Percentiles rank a stretch among this genome's conserved stretches.
These are phyloP conservation scores for Drosophila prolongata DNA, from an alignment of 2,888 invertebrate genomes.

Conservation along the genomic window DNA sequence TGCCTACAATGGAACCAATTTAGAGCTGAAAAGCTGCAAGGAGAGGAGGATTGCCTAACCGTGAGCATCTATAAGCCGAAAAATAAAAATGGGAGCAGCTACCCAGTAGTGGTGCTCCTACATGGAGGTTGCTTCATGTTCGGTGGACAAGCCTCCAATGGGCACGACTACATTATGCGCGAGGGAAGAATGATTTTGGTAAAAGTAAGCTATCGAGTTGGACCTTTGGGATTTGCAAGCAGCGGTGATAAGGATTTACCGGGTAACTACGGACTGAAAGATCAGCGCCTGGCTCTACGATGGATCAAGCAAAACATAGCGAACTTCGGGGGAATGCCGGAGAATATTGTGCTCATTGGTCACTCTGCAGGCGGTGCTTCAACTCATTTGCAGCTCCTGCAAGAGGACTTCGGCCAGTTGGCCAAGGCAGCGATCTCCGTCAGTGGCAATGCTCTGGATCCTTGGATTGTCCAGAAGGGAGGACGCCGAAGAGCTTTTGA, in stretches of 20 bases:
- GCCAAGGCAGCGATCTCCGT: slow-evolving; percentile 84
- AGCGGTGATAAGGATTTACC: slow-evolving; percentile 89
- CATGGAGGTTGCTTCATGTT: slow-evolving; percentile 91
- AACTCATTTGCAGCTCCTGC: slow-evolving; percentile 89
- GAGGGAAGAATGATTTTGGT: slow-evolving; percentile 87
- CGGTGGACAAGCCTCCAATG: slow-evolving; percentile 85
- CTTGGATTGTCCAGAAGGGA: slow-evolving; percentile 86
- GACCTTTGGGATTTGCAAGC: slow-evolving; percentile 90
- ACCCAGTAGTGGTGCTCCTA: slow-evolving; percentile 88
- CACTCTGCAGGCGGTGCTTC: slow-evolving; percentile 91
- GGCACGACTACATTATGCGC: slow-evolving; percentile 87
- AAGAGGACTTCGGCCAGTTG: slow-evolving; percentile 83
- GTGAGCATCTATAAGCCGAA: slow-evolving; percentile 87
- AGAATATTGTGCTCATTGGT: slow-evolving; percentile 88
- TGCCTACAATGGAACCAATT: slow-evolving; percentile 88
- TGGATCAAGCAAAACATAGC: slow-evolving; percentile 60
- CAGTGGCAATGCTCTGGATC: slow-evolving; percentile 89
- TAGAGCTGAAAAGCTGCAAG: slow-evolving; percentile 76
- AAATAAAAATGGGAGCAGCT: slow-evolving; percentile 34
- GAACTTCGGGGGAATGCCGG: slow-evolving; percentile 85
- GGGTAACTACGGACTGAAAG: slow-evolving; percentile 57
- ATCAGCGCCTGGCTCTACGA: slow-evolving; percentile 58
- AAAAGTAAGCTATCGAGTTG: slow-evolving; percentile 89
- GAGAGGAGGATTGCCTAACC: slow-evolving; percentile 89
- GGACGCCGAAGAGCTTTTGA: slow-evolving; percentile 87